Evolutionary conservation across 2,888 invertebrate species (phyloP).

Genomic region (Trachelus iudaicus): DNA sequence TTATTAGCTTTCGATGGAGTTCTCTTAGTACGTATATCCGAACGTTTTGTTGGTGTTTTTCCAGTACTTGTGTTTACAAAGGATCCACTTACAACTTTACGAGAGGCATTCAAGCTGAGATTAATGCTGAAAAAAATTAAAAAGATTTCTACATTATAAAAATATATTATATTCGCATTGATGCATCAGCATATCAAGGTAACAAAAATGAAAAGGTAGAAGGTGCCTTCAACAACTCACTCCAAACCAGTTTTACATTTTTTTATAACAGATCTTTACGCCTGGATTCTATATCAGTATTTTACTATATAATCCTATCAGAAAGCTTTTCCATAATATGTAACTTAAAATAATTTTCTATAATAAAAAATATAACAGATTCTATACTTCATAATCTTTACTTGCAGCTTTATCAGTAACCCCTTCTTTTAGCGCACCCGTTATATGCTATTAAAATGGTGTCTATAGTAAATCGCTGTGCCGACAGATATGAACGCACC

Average conservation of each 20-base stretch:
- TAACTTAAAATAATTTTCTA: neutral
- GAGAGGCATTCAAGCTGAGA: conserved; percentile 75
- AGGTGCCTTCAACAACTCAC: neutral
- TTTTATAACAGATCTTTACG: neutral
- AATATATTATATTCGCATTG: neutral
- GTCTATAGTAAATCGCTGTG: neutral
- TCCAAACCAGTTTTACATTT: neutral
- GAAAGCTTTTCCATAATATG: neutral
- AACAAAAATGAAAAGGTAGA: neutral
- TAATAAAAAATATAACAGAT: neutral
- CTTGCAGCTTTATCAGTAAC: neutral
- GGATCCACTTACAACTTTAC: conserved; percentile 67
- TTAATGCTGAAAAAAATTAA: conserved; percentile 63
- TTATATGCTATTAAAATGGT: neutral
- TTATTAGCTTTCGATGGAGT: conserved; percentile 75
- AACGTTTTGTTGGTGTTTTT: conserved; percentile 71
- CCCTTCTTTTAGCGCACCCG: neutral
- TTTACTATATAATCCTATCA: neutral
- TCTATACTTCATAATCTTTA: neutral
- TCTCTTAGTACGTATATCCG: conserved; percentile 68
- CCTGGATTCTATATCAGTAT: neutral
- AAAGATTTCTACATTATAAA: neutral
- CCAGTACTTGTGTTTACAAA: conserved; percentile 62
- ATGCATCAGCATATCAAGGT: neutral
- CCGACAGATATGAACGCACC: neutral